These are phyloP conservation scores for Brenthis daphne DNA, from an alignment of 2,888 invertebrate species.

Conservation along the genomic window DNA sequence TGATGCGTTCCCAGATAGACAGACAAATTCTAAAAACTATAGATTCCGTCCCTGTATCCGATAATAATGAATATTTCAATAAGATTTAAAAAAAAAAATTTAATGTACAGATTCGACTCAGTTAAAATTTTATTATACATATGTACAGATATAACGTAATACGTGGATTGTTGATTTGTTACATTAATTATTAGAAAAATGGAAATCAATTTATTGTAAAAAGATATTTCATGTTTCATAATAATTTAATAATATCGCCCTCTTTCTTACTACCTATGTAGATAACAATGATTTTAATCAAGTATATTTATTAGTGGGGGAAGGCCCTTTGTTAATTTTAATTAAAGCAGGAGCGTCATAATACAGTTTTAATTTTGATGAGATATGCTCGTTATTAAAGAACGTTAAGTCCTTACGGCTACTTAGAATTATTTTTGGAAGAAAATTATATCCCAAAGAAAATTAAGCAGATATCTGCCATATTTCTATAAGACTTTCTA, in stretches of 20 bases:
- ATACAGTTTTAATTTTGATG: constrained; percentile 34
- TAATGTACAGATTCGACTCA: too few species aligned
- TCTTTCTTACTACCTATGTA: background rate
- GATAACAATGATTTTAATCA: constrained; percentile 29
- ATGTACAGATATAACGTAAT: too few species aligned
- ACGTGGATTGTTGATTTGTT: too few species aligned
- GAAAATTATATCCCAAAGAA: background rate
- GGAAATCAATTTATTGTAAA: background rate
- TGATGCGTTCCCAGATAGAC: too few species aligned
- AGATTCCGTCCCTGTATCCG: too few species aligned
- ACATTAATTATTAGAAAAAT: too few species aligned
- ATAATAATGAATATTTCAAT: too few species aligned
- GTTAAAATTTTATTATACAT: too few species aligned
- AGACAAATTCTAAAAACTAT: too few species aligned
- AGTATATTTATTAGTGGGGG: constrained; percentile 28
- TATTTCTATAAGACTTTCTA: too few species aligned
- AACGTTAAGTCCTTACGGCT: constrained; percentile 10
- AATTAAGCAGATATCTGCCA: too few species aligned
- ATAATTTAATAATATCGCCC: background rate
- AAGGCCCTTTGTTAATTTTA: constrained; percentile 32
- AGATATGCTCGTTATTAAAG: constrained; percentile 28
- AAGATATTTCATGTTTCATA: background rate
- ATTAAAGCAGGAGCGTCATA: constrained; percentile 35
- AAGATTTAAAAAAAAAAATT: too few species aligned
- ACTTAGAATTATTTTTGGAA: constrained; percentile 1